phyloP scores from a whole-genome alignment of 1,140 invertebrate species.

The Calliopsis andreniformis region DNA sequence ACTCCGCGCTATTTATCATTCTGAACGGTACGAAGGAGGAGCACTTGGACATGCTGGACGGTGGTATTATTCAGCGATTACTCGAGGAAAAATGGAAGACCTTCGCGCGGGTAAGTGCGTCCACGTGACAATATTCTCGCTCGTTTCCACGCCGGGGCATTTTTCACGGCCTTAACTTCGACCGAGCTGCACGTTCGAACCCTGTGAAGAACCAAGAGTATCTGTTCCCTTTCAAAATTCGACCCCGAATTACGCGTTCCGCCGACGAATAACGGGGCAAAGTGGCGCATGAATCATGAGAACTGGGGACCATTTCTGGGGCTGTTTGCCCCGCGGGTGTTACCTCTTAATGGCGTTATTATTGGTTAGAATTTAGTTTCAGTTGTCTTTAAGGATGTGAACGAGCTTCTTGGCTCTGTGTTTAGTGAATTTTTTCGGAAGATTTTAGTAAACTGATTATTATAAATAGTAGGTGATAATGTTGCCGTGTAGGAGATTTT shows the following conservation, averaged over 20 bases:
- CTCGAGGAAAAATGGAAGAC: slow-evolving; percentile 99
- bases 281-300: neutral
- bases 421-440: no score
- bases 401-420: no score
- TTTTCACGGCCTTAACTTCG: slow-evolving; percentile 28
- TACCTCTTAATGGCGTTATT: no score
- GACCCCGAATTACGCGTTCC: neutral
- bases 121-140: slow-evolving; percentile 59
- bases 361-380: no score
- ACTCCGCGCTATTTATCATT: slow-evolving; percentile 98
- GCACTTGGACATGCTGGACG: slow-evolving; percentile 99
- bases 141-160: slow-evolving; percentile 18
- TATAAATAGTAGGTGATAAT: no score
- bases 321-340: no score
- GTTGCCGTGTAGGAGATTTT: no score
- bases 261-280: neutral
- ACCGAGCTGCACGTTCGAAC: no score
- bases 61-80: slow-evolving; percentile 97
- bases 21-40: slow-evolving; percentile 98
- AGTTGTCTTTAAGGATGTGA: no score
- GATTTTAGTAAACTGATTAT: no score
- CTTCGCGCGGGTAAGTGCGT: slow-evolving; percentile 91
- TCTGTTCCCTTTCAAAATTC: neutral
- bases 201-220: neutral
- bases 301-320: no score